phyloP scores from a whole-genome alignment of 2,797 vertebrate genomes.

The Phoeniculus purpureus region DNA sequence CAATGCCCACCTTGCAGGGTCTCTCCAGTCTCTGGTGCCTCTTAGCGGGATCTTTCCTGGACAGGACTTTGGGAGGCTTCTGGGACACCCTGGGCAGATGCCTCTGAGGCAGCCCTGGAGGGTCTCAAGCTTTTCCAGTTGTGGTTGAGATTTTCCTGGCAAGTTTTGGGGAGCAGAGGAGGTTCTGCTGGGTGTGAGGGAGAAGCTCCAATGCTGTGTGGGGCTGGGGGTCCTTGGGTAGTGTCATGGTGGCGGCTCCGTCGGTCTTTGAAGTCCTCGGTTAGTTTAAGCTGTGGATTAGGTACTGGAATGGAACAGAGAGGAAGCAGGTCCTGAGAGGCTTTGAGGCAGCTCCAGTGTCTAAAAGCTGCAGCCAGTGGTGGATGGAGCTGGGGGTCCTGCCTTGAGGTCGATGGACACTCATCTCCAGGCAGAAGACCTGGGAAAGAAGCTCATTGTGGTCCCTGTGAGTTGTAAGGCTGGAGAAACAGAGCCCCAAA shows the following conservation, averaged over 20 bases:
- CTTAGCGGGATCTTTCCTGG: fast-evolving
- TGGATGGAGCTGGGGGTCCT: background rate
- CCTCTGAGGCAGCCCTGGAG: background rate
- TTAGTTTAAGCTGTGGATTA: background rate
- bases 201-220: background rate
- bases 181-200: background rate
- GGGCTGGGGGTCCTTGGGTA: background rate
- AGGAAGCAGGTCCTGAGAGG: background rate
- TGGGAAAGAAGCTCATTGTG: background rate
- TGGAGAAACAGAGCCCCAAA: background rate
- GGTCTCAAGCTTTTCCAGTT: background rate
- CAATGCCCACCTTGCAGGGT: too few species aligned
- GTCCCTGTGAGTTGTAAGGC: too few species aligned
- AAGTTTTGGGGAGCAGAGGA: fast-evolving
- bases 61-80: background rate
- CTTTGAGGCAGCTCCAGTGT: background rate
- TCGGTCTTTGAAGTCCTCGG: background rate
- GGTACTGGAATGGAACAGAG: background rate
- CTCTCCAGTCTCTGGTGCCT: background rate
- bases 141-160: background rate
- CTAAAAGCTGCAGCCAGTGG: background rate
- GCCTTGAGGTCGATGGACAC: fast-evolving
- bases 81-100: background rate
- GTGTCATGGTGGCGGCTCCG: fast-evolving
- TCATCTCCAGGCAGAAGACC: background rate